Base-by-base conservation (phyloP, 37 sponge, comb jelly and placozoan genomes). In the Halichondria panicea region DNA sequence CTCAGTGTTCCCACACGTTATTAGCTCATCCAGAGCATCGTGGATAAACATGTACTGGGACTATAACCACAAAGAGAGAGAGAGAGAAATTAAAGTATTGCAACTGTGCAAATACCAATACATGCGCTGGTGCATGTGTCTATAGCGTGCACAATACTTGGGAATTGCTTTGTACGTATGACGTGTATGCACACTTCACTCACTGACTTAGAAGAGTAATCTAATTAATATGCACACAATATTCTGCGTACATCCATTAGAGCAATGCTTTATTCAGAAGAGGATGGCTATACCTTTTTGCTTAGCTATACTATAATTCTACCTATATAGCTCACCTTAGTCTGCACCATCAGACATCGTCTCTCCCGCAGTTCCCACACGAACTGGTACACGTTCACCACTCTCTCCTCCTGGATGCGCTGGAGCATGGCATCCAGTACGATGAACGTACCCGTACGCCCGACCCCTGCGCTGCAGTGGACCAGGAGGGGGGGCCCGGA, bases 401-500 rank as follows among this genome's bases (percentile, higher is more conserved):
- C 7, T 9, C n/a, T 55, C 41, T 66, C 72, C 4, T 72, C 48
- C 39, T 70, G 22, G 12, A 84, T 32, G 8, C 31, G 8, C 38
- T 84, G 68, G 53, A 84, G 28, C 85, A 84, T 84, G 34, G 25
- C 42, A 50, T 84, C 85, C 43, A 84, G 66, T 13, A 42, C 42
- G 64, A 84, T 80, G 40, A 79, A 84, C 4, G 85, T 84, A 15
- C 84, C 84, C 21, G 84, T 83, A 18, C 84, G 68, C 28, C 84
- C 84, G 42, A 83, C 84, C 8, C 83, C 85, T 48, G 85, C 85
- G 67, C 85, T 88, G 84, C 89, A 88, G 74, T 88, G 89, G 3
- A 83, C 84, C 19, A 88, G 25, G 2, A 83, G 12, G 31, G 89
- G 84, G n/a, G 53, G 22, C 0, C 44, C 55, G 4, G 60, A 60